These are phyloP conservation scores for Phacellophora camtschatica DNA, from an alignment of 30 jellyfish, hydroid and myxozoan species.

Conservation along the genomic window DNA sequence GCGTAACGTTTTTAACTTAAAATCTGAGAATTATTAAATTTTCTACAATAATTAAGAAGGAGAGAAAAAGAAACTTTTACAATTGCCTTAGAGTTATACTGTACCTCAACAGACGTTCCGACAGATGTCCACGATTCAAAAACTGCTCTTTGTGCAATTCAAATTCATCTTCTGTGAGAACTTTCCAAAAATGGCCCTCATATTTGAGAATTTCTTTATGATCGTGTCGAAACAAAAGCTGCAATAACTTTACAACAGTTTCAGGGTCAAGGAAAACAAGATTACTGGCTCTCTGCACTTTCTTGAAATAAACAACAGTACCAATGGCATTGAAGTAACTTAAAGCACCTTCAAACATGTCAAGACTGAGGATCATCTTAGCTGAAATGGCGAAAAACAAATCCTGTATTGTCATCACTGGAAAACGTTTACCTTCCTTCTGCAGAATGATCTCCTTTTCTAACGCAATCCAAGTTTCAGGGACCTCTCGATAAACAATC, in stretches of 20 bases:
- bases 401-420: conserved; percentile 37
- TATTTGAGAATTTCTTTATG: conserved; percentile 8
- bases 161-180: conserved; percentile 34
- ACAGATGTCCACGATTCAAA: conserved; percentile 29
- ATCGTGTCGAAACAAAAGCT: conserved; percentile 68
- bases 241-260: conserved; percentile 61
- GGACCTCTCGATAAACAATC: conserved; percentile 52
- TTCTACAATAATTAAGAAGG: too few species aligned
- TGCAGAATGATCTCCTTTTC: conserved; percentile 46
- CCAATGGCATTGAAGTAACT: conserved; percentile 75
- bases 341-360: conserved; percentile 42
- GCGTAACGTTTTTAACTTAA: too few species aligned
- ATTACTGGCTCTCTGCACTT: conserved; percentile 1
- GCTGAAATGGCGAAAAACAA: not conserved
- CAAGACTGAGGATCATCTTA: not conserved
- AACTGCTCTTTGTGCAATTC: conserved; percentile 45
- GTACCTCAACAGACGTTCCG: conserved; percentile 61
- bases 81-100: too few species aligned
- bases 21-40: too few species aligned
- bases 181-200: not conserved
- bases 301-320: conserved; percentile 36
- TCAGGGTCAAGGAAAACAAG: conserved; percentile 65
- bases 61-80: too few species aligned
- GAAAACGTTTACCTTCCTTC: conserved; percentile 6
- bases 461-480: conserved; percentile 63